Evolutionary conservation across 2,888 invertebrate species (phyloP), one percentile per base, ranked within the genome.

Genomic region (Apamea anceps): DNA sequence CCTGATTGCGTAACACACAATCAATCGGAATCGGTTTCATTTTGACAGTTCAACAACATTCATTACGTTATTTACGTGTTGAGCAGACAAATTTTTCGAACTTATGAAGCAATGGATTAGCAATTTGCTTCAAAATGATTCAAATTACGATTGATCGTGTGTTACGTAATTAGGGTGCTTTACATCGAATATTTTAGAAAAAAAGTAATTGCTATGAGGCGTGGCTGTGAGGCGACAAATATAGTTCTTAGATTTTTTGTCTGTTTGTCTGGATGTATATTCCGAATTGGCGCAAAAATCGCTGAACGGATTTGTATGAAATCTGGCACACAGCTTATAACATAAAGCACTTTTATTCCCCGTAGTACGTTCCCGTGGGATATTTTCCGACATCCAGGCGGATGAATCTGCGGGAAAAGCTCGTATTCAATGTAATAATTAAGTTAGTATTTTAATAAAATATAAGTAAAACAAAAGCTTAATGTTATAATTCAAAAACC

Each of bases 401-500:
- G 21, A 37, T 0, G 21, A 65, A 65, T 1, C 37, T 2, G 0
- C 12, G 12, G 10, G 12, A 65, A 37, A 65, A 65, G 21, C 37
- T 37, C 0, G 28, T 13, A 45, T 3, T 18, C 18, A 28, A 45
- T 37, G 12, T 63, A 28, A 70, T 57, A 48, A 42, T 37, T 28
- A 8, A 60, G 7, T 48, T 51, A 18, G 3, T 63, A 77, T 60
- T 66, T 57, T 21, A 60, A 37, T 42, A 62, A 7, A 81, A 73
- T 45, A 32, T 32, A 45, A 13, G 28, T 51, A n/a, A 63, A 85
- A 80, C 78, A 82, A 87, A 81, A 80, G 66, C 72, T 45, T 66
- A 65, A 88, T 88, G 88, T 90, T 90, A 91, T 92, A 91, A 91
- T 93, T 91, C 91, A 92, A 92, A 92, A 93, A 92, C 92, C 90